Percentiles rank a stretch among this genome's conserved stretches.
These are phyloP conservation scores for Acromyrmex echinatior DNA, from an alignment of 1,140 invertebrate species.

Conservation along the genomic window DNA sequence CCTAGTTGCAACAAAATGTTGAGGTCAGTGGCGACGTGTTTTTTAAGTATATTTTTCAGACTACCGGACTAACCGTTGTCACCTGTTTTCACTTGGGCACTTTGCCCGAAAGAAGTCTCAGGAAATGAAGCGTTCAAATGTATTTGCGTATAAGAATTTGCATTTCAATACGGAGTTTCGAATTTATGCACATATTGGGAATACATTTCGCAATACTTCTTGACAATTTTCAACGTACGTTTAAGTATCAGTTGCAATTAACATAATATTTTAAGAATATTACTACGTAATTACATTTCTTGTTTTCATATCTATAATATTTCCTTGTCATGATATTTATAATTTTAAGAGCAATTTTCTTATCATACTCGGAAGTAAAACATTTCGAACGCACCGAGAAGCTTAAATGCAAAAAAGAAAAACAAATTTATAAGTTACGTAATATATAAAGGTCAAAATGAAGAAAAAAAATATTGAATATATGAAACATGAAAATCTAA, in stretches of 20 bases:
- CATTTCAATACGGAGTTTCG: conserved; percentile 10
- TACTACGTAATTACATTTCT: background rate
- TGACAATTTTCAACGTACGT: background rate
- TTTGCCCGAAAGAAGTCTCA: background rate
- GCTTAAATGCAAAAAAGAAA: background rate
- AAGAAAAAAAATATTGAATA: background rate
- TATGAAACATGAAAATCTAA: background rate
- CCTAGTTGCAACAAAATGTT: conserved; percentile 62
- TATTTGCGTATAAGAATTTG: conserved; percentile 38
- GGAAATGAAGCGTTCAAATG: conserved; percentile 3
- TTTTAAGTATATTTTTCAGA: conserved; percentile 52
- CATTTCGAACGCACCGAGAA: background rate
- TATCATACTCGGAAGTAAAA: background rate
- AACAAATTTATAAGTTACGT: too few relatives aligned
- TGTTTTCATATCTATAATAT: background rate
- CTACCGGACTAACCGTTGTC: background rate
- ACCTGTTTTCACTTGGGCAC: conserved; percentile 24
- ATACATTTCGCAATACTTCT: background rate
- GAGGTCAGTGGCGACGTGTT: conserved; percentile 44
- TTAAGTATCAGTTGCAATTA: background rate
- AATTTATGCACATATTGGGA: conserved; percentile 12
- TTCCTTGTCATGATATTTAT: background rate
- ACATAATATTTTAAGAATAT: background rate
- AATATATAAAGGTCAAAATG: background rate
- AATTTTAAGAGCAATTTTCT: background rate